These are phyloP conservation scores for Mionectes macconnelli DNA, from an alignment of 2,113 vertebrate species.

Conservation along the genomic window DNA sequence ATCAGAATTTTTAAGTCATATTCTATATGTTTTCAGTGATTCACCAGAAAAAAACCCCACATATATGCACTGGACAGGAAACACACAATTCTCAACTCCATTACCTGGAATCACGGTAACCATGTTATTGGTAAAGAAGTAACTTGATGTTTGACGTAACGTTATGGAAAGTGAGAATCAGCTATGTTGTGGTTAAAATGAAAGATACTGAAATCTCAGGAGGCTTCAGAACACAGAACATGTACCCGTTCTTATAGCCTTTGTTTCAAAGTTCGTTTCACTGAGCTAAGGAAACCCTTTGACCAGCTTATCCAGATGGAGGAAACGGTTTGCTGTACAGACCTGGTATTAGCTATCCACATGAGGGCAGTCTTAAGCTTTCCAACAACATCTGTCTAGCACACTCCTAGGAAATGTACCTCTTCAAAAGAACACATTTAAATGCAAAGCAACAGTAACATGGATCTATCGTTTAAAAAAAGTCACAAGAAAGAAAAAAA, in stretches of 20 bases:
- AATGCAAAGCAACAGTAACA: not conserved
- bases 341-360: not conserved
- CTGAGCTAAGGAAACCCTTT: not conserved
- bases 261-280: not conserved
- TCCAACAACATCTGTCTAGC: not conserved
- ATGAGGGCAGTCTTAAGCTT: conserved; percentile 41
- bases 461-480: not conserved
- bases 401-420: not conserved
- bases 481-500: not conserved
- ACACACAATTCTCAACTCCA: fast-evolving
- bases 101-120: not conserved
- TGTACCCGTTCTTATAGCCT: not conserved
- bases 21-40: not conserved
- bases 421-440: not conserved
- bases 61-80: not conserved
- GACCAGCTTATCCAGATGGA: not conserved
- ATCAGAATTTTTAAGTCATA: not conserved
- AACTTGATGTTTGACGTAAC: not conserved
- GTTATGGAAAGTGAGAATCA: not conserved
- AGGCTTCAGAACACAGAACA: not conserved
- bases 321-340: not conserved
- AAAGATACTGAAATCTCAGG: not conserved
- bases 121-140: not conserved
- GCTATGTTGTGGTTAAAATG: not conserved
- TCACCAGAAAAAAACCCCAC: not conserved